phyloP scores from a whole-genome alignment of 2,113 vertebrate genomes.

The Gulo gulo region DNA sequence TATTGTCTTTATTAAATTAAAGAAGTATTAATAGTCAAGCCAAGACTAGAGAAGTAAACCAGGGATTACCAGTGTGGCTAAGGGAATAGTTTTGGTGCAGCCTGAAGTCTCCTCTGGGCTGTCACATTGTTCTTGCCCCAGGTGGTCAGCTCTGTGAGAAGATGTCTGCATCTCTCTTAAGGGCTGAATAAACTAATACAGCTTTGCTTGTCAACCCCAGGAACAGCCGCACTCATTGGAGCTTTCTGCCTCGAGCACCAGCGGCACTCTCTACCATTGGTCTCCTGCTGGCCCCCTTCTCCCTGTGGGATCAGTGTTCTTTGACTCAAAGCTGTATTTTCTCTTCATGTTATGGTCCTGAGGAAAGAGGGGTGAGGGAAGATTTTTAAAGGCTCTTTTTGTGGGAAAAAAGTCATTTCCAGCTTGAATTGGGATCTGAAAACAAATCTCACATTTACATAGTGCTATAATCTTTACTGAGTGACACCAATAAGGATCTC shows the following conservation, averaged over 20 bases:
- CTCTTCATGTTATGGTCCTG: neutral
- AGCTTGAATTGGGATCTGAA: neutral
- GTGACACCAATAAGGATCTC: neutral
- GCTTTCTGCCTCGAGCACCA: neutral
- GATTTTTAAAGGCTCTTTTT: neutral
- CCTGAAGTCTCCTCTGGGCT: neutral
- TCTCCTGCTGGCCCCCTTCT: neutral
- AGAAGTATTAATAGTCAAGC: neutral
- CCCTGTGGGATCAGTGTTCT: neutral
- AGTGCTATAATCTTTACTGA: neutral
- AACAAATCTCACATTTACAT: neutral
- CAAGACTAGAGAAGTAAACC: neutral
- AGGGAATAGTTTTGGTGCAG: neutral
- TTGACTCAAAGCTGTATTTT: neutral
- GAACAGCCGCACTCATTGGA: accelerated
- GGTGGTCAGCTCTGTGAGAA: neutral
- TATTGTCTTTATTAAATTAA: neutral
- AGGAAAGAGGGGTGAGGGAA: neutral
- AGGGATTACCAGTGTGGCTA: neutral
- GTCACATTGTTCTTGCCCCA: neutral
- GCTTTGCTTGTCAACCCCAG: neutral
- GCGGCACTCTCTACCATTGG: neutral
- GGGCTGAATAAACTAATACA: neutral
- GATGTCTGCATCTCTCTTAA: neutral
- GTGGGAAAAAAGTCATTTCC: neutral